Conservation (phyloP, 2,797 vertebrate genomes). For the Remorina albescens region DNA sequence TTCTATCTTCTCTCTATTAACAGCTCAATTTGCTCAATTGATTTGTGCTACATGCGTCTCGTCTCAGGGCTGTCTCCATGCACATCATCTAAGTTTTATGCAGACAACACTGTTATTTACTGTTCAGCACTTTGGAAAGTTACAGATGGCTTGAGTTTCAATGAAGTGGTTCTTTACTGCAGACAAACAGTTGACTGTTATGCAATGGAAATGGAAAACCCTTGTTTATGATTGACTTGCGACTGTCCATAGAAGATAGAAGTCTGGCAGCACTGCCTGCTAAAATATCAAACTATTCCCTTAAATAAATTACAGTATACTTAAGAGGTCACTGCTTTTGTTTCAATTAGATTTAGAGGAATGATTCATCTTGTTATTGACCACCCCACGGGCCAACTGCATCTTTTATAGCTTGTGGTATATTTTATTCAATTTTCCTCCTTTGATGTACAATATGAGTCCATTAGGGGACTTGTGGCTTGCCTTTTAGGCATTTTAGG, state of each 20-base stretch:
- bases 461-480: neutral
- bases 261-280: neutral
- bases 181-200: neutral
- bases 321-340: neutral
- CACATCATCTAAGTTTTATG: constrained; percentile 23
- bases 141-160: constrained; percentile 37
- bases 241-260: neutral
- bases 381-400: neutral
- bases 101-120: constrained; percentile 29
- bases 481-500: neutral
- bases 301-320: neutral
- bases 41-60: constrained; percentile 58
- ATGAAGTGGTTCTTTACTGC: constrained; percentile 1
- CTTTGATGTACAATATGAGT: neutral
- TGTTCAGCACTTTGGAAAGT: neutral
- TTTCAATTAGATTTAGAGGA: neutral
- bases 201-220: neutral
- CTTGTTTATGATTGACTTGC: constrained; percentile 22
- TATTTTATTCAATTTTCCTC: neutral
- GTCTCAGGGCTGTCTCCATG: constrained; percentile 12
- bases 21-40: constrained; percentile 53
- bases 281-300: neutral
- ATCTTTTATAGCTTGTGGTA: neutral
- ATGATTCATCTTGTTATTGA: constrained; percentile 15
- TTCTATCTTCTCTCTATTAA: constrained; percentile 28